Evolutionary conservation across 1,140 invertebrate species (phyloP).

Genomic region (Drosophila kohkoa): DNA sequence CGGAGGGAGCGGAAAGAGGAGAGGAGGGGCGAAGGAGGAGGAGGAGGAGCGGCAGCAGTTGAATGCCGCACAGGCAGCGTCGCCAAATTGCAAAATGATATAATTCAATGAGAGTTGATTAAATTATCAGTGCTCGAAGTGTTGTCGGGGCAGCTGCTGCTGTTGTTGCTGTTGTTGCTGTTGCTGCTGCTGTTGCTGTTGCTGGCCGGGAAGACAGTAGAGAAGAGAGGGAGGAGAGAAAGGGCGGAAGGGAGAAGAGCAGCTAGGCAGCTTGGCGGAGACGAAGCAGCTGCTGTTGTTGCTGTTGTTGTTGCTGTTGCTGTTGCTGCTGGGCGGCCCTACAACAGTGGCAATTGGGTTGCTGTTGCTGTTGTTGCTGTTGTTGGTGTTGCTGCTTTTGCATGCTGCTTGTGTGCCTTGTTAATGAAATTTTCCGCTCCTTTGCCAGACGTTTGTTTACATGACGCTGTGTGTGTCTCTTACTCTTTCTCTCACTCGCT

Average conservation of each 20-base stretch:
- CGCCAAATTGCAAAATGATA: slow-evolving; percentile 80
- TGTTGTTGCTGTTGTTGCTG: no score
- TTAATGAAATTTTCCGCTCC: slow-evolving; percentile 82
- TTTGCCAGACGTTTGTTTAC: slow-evolving; percentile 68
- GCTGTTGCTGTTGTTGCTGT: slow-evolving; percentile 31
- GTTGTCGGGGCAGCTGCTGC: not conserved
- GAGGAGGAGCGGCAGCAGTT: not conserved
- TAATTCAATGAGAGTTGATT: slow-evolving; percentile 83
- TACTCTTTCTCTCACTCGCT: slow-evolving; percentile 14
- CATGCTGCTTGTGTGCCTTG: slow-evolving; percentile 73
- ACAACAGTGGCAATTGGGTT: slow-evolving; percentile 29
- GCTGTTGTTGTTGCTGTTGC: not conserved
- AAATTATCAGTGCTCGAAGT: slow-evolving; percentile 68
- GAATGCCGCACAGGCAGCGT: slow-evolving; percentile 29
- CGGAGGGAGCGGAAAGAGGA: slow-evolving; percentile 9
- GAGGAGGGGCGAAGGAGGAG: not conserved
- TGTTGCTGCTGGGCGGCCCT: slow-evolving; percentile 26
- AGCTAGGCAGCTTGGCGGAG: not conserved
- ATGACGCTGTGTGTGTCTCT: slow-evolving; percentile 35
- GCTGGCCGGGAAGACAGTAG: slow-evolving; percentile 7
- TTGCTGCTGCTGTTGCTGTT: no score
- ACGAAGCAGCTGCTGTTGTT: not conserved
- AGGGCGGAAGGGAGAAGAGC: not conserved
- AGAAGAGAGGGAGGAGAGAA: not conserved
- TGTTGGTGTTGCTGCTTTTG: slow-evolving; percentile 39